phyloP scores from a whole-genome alignment of 2,888 invertebrate species.

The Parthenolecanium corni region DNA sequence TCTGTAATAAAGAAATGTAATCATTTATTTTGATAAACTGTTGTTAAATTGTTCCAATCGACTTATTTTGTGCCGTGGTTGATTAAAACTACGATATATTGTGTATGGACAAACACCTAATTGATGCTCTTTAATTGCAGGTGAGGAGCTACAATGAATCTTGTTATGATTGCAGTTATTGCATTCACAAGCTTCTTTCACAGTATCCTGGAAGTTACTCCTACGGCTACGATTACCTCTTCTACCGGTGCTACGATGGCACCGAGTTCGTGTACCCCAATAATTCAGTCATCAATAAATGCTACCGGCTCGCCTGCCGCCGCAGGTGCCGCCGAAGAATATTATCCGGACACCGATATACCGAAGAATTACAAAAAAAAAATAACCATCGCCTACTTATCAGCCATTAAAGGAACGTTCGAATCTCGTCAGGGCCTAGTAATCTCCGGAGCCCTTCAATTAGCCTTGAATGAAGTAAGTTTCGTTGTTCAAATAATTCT shows the following conservation, averaged over 20 bases:
- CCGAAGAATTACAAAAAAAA: conserved; percentile 35
- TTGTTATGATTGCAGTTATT: not conserved
- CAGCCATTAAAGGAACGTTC: conserved; percentile 60
- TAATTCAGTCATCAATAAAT: not conserved
- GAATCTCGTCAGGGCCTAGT: conserved; percentile 72
- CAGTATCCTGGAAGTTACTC: conserved; percentile 27
- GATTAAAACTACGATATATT: no score
- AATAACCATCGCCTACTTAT: conserved; percentile 74
- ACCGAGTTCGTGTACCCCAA: no score
- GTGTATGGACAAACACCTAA: no score
- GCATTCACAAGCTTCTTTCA: conserved; percentile 7
- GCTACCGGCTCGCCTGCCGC: conserved; percentile 25
- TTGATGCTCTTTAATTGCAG: not conserved
- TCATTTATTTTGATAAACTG: no score
- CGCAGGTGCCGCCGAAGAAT: conserved; percentile 26
- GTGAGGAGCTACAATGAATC: conserved; percentile 28
- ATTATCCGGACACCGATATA: not conserved
- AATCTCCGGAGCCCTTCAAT: conserved; percentile 79
- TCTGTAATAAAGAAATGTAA: no score
- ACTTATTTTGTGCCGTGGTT: no score
- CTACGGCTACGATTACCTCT: conserved; percentile 41
- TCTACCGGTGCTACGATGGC: conserved; percentile 12
- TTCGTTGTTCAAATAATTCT: no score
- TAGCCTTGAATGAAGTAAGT: conserved; percentile 71
- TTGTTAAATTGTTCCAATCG: no score